Percentiles rank a stretch among this genome's conserved stretches.
Evolutionary conservation across 2,113 vertebrate genomes (phyloP).

Genomic region (Bettongia penicillata): DNA sequence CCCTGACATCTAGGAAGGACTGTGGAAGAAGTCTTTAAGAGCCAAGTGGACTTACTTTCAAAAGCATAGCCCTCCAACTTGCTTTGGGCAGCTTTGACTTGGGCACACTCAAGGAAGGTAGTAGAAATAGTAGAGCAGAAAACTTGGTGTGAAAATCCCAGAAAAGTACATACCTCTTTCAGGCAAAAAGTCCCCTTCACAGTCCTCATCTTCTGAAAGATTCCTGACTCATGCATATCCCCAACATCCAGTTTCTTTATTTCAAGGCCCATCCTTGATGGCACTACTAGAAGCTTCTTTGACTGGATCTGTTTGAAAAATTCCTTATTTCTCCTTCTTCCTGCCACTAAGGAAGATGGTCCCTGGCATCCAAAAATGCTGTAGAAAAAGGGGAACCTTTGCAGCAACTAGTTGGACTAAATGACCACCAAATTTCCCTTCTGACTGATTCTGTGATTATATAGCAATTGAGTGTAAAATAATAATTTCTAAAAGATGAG

Average conservation of each 20-base stretch:
- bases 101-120: background rate
- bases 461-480: background rate
- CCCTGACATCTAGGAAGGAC: background rate
- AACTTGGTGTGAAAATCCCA: background rate
- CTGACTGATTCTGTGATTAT: background rate
- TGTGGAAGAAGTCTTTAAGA: background rate
- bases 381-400: background rate
- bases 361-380: background rate
- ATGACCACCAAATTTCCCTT: background rate
- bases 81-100: background rate
- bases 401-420: background rate
- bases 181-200: background rate
- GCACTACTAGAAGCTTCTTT: background rate
- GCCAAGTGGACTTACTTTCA: background rate
- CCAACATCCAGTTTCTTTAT: background rate
- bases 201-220: background rate
- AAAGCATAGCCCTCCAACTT: background rate
- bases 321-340: background rate
- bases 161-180: background rate
- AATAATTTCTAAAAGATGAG: background rate
- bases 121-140: background rate
- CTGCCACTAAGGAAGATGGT: background rate
- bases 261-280: background rate
- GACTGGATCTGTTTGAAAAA: background rate
- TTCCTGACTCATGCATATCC: background rate